Base-by-base conservation (phyloP, 2,797 vertebrate species). In the Emys orbicularis region DNA sequence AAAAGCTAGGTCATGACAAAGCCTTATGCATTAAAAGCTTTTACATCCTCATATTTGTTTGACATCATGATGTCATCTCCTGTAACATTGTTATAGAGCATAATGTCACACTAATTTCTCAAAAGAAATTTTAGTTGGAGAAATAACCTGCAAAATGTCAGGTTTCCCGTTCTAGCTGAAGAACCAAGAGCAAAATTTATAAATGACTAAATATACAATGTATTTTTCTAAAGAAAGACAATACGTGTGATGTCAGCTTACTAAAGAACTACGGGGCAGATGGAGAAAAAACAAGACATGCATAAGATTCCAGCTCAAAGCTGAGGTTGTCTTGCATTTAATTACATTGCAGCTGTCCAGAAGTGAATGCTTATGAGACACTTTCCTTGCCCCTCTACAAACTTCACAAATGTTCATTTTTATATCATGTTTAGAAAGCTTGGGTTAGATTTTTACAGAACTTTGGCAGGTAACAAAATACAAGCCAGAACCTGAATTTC, bases 231-330 rank as follows among this genome's bases (percentile, higher is more conserved):
- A 76, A 83, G 97, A 96, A 97, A 97, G 81, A 89, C 37, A 81
- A 96, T 95, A 94, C 0, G 0, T 88, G 94, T 96, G 94, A 98
- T 95, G 95, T 97, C 96, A 97, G 77, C 83, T 96, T 89, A 94
- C 94, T 92, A 88, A 95, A 94, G 95, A 95, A 96, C 95, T 95
- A 79, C 84, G 96, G 97, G 94, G 90, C 96, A 97, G 89, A 91
- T 81, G 93, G 88, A 95, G 53, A 72, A 95, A 89, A 94, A 97
- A 92, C n/a, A 94, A 57, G 81, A 89, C 93, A 97, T 89, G 34
- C 47, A 16, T 0, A 72, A 94, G 93, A 84, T 94, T 47, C 21
- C 90, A 93, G 87, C 77, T 96, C 90, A 91, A 83, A 89, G 91
- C 95, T 93, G 0, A 0, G 54, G 85, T 84, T 85, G 85, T 84